phyloP scores from a whole-genome alignment of 2,888 invertebrate species.

The Ellobium chinense region DNA sequence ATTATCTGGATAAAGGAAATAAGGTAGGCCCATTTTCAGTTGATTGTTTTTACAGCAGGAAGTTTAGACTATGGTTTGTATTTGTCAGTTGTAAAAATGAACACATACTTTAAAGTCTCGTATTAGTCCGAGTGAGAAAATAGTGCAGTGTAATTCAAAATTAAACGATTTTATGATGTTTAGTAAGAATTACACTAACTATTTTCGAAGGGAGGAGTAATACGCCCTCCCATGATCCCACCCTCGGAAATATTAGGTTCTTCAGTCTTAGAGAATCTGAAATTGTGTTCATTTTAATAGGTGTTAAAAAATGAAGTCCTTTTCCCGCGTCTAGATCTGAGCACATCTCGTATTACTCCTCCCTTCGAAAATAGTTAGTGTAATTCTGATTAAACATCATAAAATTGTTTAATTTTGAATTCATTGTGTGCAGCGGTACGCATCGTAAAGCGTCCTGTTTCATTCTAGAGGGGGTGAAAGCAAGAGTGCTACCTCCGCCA shows the following conservation, averaged over 20 bases:
- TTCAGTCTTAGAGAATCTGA: neutral
- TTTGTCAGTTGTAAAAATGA: neutral
- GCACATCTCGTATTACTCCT: neutral
- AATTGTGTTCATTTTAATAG: neutral
- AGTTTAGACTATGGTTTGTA: neutral
- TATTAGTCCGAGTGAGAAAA: neutral
- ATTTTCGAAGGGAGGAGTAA: neutral
- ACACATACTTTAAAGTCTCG: neutral
- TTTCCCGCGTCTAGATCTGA: neutral
- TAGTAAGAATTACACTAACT: neutral
- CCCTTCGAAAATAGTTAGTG: neutral
- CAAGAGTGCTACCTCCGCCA: too few species aligned
- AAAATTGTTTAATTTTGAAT: neutral
- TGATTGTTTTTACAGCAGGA: neutral
- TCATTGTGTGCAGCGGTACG: too few species aligned
- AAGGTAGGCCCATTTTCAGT: neutral
- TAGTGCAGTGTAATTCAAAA: neutral
- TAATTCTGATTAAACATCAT: neutral
- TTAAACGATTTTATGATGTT: neutral
- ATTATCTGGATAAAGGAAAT: neutral
- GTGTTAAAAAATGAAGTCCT: neutral
- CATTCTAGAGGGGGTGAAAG: too few species aligned
- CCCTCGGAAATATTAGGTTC: neutral
- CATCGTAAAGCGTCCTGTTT: too few species aligned
- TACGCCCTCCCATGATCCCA: neutral